Conservation (phyloP, 2,113 vertebrate species). For the Apteryx owenii region DNA sequence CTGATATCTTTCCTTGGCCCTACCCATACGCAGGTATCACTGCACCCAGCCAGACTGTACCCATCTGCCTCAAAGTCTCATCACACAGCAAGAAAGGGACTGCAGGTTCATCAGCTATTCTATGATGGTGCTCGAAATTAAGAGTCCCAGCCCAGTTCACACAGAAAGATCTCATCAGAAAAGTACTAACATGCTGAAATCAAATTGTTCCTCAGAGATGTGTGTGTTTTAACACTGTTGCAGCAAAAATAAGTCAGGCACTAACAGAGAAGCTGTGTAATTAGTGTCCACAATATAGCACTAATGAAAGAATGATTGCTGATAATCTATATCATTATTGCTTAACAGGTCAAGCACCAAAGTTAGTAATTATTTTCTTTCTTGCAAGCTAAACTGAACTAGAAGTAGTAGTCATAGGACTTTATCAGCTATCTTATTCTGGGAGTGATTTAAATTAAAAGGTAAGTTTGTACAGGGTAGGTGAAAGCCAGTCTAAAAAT, state of each 20-base stretch:
- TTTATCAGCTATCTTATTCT: background rate
- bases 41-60: rapidly evolving
- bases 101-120: background rate
- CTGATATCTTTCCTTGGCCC: background rate
- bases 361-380: background rate
- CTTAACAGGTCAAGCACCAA: background rate
- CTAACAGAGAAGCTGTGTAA: background rate
- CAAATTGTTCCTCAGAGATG: background rate
- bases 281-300: background rate
- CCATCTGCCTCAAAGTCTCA: background rate
- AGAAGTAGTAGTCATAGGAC: background rate
- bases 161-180: background rate
- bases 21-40: background rate
- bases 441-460: background rate
- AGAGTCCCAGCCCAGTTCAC: background rate
- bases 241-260: background rate
- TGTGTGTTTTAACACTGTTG: background rate
- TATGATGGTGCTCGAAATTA: background rate
- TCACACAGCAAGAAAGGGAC: background rate
- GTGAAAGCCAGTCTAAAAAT: background rate
- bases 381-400: background rate
- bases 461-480: background rate
- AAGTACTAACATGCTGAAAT: background rate
- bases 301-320: background rate
- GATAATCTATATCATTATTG: background rate